These are phyloP conservation scores for Callocephalon fimbriatum DNA, from an alignment of 2,113 vertebrate species.

Conservation along the genomic window DNA sequence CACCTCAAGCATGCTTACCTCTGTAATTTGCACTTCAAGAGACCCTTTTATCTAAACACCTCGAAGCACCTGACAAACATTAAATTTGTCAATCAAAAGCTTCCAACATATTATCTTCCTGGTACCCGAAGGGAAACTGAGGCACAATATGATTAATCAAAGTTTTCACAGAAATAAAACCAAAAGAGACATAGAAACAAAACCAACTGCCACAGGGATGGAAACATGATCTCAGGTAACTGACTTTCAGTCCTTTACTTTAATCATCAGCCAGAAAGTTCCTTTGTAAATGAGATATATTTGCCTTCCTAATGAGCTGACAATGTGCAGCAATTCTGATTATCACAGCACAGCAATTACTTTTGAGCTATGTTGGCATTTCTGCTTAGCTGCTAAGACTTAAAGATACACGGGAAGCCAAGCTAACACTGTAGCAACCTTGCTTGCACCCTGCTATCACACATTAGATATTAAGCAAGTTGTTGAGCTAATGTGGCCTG, in stretches of 20 bases:
- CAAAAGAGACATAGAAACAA: rapidly evolving
- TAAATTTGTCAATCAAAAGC: background rate
- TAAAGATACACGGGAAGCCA: background rate
- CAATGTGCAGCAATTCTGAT: conserved; percentile 11
- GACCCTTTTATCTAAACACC: background rate
- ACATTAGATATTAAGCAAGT: conserved; percentile 2
- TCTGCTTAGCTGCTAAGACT: background rate
- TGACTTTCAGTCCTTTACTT: background rate
- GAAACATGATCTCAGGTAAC: background rate
- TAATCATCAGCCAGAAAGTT: conserved; percentile 13
- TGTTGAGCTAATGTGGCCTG: conserved; percentile 16
- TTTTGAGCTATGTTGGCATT: background rate
- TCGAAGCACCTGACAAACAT: background rate
- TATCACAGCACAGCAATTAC: conserved; percentile 37
- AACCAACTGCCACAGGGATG: background rate
- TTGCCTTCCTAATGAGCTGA: conserved; percentile 34
- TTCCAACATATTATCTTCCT: background rate
- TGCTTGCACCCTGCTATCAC: background rate
- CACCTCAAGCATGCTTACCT: background rate
- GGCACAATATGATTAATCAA: background rate
- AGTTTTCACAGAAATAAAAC: background rate
- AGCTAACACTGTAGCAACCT: background rate
- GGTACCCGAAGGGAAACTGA: conserved; percentile 21
- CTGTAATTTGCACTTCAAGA: background rate
- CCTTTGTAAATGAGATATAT: background rate